Evolutionary conservation across 2,797 vertebrate species (phyloP).

Genomic region (Denticeps clupeoides): DNA sequence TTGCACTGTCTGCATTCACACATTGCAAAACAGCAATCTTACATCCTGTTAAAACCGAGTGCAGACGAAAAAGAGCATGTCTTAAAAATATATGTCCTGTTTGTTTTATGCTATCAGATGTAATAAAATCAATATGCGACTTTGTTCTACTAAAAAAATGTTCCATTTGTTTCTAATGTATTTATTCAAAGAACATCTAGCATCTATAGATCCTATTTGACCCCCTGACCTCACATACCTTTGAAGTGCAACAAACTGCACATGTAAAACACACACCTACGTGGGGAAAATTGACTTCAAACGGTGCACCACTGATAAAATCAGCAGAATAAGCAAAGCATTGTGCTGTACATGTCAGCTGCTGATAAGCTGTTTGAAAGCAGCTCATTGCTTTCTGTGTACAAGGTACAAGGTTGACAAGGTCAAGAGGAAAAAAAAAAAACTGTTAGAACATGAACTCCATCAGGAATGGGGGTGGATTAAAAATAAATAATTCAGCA

Average conservation of each 20-base stretch:
- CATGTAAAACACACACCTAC: constrained; percentile 15
- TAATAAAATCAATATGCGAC: too few relatives aligned
- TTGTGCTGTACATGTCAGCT: constrained; percentile 7
- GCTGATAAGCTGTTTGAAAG: constrained; percentile 15
- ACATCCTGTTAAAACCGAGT: too few relatives aligned
- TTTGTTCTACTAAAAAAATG: too few relatives aligned
- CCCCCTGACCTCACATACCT: constrained; percentile 5
- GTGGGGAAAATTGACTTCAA: constrained; percentile 1
- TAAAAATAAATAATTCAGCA: constrained; percentile 22
- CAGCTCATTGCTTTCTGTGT: constrained; percentile 8
- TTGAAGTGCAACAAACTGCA: constrained; percentile 14
- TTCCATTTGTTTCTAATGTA: too few relatives aligned
- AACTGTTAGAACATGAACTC: constrained; percentile 12
- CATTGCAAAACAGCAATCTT: too few relatives aligned
- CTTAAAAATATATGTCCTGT: too few relatives aligned
- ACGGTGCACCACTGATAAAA: constrained; percentile 18
- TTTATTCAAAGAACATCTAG: too few relatives aligned
- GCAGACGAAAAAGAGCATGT: too few relatives aligned
- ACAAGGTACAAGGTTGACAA: constrained; percentile 6
- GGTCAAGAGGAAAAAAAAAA: constrained; percentile 13
- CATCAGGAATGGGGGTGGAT: constrained; percentile 4
- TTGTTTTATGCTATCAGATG: too few relatives aligned
- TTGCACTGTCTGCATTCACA: too few relatives aligned
- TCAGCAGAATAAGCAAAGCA: constrained; percentile 18
- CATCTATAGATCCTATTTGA: too few relatives aligned